phyloP scores from a whole-genome alignment of 2,888 invertebrate species.

The Seira musarum region DNA sequence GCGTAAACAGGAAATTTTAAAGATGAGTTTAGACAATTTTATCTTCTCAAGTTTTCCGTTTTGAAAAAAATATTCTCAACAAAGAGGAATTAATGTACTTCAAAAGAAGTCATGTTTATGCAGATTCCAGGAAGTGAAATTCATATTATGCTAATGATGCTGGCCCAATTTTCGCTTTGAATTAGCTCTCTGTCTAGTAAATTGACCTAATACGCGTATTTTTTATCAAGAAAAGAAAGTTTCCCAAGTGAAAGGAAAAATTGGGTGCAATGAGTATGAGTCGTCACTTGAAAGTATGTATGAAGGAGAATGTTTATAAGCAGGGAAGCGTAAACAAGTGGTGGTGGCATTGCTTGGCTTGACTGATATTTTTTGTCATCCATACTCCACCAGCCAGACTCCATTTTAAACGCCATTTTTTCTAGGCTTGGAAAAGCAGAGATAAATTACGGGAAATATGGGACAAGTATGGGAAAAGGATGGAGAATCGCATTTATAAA shows the following conservation, averaged over 20 bases:
- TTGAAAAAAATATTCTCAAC: background rate
- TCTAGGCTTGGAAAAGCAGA: background rate
- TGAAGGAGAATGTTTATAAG: no score
- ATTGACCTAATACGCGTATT: background rate
- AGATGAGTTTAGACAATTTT: background rate
- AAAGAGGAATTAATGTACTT: background rate
- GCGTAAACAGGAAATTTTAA: background rate
- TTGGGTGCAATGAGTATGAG: background rate
- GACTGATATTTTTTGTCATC: background rate
- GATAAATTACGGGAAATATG: background rate
- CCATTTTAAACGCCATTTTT: background rate
- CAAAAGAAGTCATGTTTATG: background rate
- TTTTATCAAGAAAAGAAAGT: background rate
- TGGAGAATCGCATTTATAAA: background rate
- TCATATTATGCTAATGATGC: background rate
- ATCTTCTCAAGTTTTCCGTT: background rate
- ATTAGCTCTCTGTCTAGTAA: background rate
- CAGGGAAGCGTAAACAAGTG: no score
- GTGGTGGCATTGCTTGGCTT: no score
- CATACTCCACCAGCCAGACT: background rate
- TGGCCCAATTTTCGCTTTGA: background rate
- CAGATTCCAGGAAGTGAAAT: background rate
- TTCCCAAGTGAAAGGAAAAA: background rate
- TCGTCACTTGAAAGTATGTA: background rate
- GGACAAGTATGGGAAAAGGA: background rate